These are phyloP conservation scores for Acestrorhynchus altus DNA, from an alignment of 2,797 vertebrate species.

Conservation along the genomic window DNA sequence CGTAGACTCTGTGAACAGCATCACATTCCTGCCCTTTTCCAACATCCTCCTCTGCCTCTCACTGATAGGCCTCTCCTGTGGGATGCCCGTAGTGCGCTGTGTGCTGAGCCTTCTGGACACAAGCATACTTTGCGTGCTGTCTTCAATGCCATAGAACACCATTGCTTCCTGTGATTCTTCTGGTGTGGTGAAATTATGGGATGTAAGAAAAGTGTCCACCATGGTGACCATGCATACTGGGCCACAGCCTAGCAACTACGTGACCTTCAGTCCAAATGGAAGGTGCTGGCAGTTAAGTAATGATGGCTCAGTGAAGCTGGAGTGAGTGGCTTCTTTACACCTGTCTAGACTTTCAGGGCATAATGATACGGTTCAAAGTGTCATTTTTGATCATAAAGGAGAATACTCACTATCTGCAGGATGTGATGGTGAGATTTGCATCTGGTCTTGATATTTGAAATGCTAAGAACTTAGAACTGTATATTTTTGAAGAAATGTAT, in stretches of 20 bases:
- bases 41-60: conserved; percentile 72
- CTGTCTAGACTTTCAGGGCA: conserved; percentile 74
- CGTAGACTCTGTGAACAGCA: conserved; percentile 82
- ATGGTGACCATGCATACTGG: conserved; percentile 74
- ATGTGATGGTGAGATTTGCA: conserved; percentile 69
- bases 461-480: not conserved
- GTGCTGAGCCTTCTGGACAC: conserved; percentile 81
- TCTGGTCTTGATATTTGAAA: conserved; percentile 66
- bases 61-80: conserved; percentile 70
- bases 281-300: conserved; percentile 76
- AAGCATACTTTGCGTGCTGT: conserved; percentile 78
- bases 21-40: conserved; percentile 80
- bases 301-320: conserved; percentile 75
- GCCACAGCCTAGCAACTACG: conserved; percentile 80
- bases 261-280: conserved; percentile 80
- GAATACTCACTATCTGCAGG: conserved; percentile 78
- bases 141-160: conserved; percentile 71
- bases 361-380: conserved; percentile 70
- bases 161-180: conserved; percentile 83
- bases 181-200: conserved; percentile 83
- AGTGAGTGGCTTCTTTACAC: conserved; percentile 70
- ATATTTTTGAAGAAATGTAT: not conserved
- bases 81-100: conserved; percentile 73
- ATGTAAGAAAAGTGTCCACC: conserved; percentile 68
- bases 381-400: conserved; percentile 73